Conservation (phyloP, 2,113 vertebrate genomes). For the Dasypus novemcinctus region DNA sequence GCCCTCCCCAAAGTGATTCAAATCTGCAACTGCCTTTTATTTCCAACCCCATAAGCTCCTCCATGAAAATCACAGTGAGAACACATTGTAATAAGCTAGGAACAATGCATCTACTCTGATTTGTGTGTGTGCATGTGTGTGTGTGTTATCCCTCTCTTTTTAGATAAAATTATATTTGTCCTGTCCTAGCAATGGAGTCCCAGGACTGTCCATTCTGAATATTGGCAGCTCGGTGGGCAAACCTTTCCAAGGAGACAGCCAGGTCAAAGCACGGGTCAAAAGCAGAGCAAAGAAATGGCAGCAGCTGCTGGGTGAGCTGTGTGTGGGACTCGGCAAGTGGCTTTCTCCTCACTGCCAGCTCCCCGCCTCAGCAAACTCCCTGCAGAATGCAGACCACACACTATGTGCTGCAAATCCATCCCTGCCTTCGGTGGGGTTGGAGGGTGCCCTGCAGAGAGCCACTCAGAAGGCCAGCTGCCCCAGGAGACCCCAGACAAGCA, state of each 20-base stretch:
- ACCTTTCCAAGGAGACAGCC: background rate
- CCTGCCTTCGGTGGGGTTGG: fast-evolving
- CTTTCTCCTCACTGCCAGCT: background rate
- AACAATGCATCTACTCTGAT: background rate
- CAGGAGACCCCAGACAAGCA: background rate
- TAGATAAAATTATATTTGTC: background rate
- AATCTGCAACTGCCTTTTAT: no score
- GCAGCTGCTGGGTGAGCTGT: background rate
- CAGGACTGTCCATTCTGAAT: background rate
- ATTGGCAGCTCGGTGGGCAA: background rate
- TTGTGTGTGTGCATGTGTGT: no score
- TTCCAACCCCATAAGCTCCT: background rate
- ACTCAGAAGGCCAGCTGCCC: background rate
- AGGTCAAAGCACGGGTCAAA: background rate
- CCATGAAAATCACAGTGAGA: background rate
- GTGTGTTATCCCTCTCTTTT: background rate
- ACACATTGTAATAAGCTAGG: background rate
- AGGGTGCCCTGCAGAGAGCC: background rate
- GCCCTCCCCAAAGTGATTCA: background rate
- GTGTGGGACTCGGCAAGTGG: background rate
- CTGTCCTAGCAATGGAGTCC: background rate
- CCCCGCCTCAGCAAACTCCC: background rate
- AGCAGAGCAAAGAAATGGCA: background rate
- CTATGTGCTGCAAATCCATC: background rate
- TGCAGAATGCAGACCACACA: constrained; percentile 33